Evolutionary conservation across 1,140 invertebrate genomes (phyloP), one percentile per base, ranked within the genome.

Genomic region (Procambarus clarkii): DNA sequence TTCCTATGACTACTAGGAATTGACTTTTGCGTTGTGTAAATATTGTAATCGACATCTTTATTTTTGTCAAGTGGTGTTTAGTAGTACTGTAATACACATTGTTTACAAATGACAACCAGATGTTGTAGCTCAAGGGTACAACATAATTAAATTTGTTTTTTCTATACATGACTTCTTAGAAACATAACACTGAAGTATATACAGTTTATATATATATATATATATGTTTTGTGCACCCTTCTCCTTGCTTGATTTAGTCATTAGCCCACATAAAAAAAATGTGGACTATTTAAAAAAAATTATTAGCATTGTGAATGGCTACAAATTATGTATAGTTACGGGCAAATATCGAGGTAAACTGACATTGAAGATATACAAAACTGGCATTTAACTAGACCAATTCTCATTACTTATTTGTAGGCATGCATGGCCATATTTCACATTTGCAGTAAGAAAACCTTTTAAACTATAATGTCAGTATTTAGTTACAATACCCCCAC

Each of bases 1-100:
- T 71, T 71, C 69, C 69, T 71, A 71, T 24, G 11, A 71, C 69
- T 71, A 71, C 69, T 71, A 71, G 69, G 69, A 71, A 71, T 71
- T 21, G 69, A 71, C 69, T 71, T 71, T 71, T 34, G 24, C 24
- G 4, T 71, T 64, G 60, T 64, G 60, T 71, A 71, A 7, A 71
- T 34, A 71, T 7, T 71, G 21, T 18, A 71, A 71, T 34, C 3
- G 24, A 71, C n/a, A 71, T 71, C 69, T 18, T 71, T 24, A 5
- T 71, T 54, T 18, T 71, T 7, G 69, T 71, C 69, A 71, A 71
- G 69, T n/a, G 34, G 4, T 71, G 69, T 34, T 71, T n/a, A 5
- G 7, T 4, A 71, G 69, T 11, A 71, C 11, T 21, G 69, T 71
- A 71, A 64, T 64, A 64, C 4, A 71, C 21, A 71, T n/a, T 71